These are phyloP conservation scores for human (Homo sapiens) DNA, from an alignment of 2,113 vertebrate species.

Conservation along the genomic window GRCh38 chr1:191736501-191737000, in stretches of 20 bases:
- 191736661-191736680: not conserved
- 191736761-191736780: not conserved
- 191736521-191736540: not conserved
- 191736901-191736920: not conserved
- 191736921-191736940: not conserved
- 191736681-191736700: not conserved
- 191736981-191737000: not conserved
- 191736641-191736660: not conserved
- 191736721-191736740: not conserved
- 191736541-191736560: not conserved
- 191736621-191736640: too few relatives aligned
- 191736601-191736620: not conserved
- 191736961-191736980: not conserved
- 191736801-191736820: not conserved
- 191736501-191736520: not conserved
- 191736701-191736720: not conserved
- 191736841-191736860: not conserved
- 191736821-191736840: not conserved
- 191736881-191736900: not conserved
- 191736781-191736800: not conserved
- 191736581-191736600: not conserved
- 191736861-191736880: not conserved
- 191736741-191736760: not conserved
- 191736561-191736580: not conserved
- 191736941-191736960: not conserved